Conservation (phyloP, 2,797 vertebrate species). For the Caiman crocodilus region DNA sequence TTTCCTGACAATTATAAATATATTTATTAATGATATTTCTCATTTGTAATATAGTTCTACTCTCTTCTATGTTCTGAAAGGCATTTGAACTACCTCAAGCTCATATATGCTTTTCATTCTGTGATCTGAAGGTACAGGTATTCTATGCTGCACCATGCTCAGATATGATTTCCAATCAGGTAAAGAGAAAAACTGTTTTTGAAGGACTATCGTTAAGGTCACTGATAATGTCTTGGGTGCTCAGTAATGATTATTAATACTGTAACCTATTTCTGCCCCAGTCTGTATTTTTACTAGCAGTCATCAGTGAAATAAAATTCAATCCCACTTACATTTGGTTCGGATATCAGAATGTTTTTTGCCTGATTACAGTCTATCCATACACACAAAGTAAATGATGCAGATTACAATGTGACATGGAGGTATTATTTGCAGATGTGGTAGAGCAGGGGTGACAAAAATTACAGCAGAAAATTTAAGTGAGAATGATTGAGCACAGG, state of each 20-base stretch:
- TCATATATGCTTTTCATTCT: neutral
- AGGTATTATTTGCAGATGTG: neutral
- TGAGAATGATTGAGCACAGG: neutral
- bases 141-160: neutral
- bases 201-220: neutral
- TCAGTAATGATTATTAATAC: constrained; percentile 7
- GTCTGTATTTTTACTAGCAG: constrained; percentile 9
- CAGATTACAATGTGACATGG: neutral
- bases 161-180: constrained; percentile 5
- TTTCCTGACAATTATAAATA: neutral
- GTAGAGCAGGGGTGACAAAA: neutral
- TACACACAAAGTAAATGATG: neutral
- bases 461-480: neutral
- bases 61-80: neutral
- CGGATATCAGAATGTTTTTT: neutral
- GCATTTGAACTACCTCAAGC: neutral
- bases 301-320: constrained; percentile 12
- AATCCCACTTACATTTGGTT: neutral
- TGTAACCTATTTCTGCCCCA: neutral
- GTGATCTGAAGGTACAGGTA: constrained; percentile 6
- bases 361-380: neutral
- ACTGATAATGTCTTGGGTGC: neutral
- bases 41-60: neutral
- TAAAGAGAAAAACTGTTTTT: neutral
- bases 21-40: constrained; percentile 15